These are phyloP conservation scores for Ophioninae sp. DNA, from an alignment of 2,888 invertebrate genomes.

Conservation along the genomic window DNA sequence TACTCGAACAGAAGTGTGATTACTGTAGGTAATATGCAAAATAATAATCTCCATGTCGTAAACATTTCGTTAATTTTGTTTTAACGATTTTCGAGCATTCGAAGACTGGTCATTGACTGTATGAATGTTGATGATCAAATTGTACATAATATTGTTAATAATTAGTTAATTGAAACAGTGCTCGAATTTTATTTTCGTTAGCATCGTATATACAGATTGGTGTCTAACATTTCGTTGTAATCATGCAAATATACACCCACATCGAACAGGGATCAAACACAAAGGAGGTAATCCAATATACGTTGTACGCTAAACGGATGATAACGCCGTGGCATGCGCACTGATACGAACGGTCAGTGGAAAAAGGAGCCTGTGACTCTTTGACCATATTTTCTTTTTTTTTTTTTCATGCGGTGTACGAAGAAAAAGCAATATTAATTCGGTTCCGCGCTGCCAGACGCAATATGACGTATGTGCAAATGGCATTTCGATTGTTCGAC, in stretches of 20 bases:
- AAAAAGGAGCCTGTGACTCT: constrained; percentile 8
- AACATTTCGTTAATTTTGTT: too few species aligned
- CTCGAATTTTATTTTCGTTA: too few species aligned
- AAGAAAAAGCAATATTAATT: constrained; percentile 9
- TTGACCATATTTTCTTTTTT: neutral
- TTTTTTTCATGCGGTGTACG: neutral
- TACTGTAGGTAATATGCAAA: too few species aligned
- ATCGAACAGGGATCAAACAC: neutral
- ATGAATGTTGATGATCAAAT: neutral
- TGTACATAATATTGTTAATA: too few species aligned
- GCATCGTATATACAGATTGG: too few species aligned
- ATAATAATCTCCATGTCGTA: too few species aligned
- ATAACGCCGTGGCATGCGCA: neutral
- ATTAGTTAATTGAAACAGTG: too few species aligned
- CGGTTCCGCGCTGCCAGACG: constrained; percentile 26
- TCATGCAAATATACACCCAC: neutral
- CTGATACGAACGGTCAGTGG: neutral
- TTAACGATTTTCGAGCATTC: too few species aligned
- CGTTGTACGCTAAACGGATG: constrained; percentile 14
- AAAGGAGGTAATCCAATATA: constrained; percentile 54
- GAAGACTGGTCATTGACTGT: too few species aligned
- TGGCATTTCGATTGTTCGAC: constrained; percentile 49
- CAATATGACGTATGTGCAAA: constrained; percentile 46
- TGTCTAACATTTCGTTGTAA: too few species aligned
- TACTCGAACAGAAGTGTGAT: too few species aligned